Percentiles rank a stretch among this genome's conserved stretches.
These are phyloP conservation scores for Alauda arvensis DNA, from an alignment of 2,797 vertebrate genomes.

Conservation along the genomic window DNA sequence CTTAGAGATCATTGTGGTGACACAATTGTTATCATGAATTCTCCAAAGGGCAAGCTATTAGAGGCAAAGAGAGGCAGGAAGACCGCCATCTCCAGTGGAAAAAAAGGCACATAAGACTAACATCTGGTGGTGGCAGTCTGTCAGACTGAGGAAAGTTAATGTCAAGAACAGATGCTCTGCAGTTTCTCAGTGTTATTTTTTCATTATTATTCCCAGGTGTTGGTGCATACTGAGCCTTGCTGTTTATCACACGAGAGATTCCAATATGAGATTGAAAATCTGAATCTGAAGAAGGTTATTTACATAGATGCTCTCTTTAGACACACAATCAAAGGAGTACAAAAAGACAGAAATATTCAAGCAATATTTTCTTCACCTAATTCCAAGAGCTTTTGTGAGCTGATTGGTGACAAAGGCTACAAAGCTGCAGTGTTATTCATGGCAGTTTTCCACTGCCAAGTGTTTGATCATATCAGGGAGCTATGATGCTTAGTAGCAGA, in stretches of 20 bases:
- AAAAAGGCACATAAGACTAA: constrained; percentile 69
- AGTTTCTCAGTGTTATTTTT: constrained; percentile 77
- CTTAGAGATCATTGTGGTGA: constrained; percentile 12
- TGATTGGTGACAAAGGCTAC: constrained; percentile 36
- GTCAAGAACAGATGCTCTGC: constrained; percentile 73
- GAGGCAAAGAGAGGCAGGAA: constrained; percentile 52
- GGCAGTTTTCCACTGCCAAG: constrained; percentile 19
- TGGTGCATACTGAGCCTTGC: constrained; percentile 63
- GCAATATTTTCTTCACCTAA: constrained; percentile 57
- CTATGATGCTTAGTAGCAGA: not conserved
- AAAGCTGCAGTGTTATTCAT: constrained; percentile 1
- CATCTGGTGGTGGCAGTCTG: constrained; percentile 77
- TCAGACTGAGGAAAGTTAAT: constrained; percentile 75
- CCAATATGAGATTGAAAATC: constrained; percentile 17
- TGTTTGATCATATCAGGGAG: not conserved
- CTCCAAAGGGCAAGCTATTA: constrained; percentile 53
- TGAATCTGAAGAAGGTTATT: constrained; percentile 55
- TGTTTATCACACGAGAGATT: constrained; percentile 68
- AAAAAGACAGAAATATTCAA: constrained; percentile 23
- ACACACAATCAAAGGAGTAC: constrained; percentile 26
- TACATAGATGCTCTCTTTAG: constrained; percentile 59
- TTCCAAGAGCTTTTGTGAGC: constrained; percentile 58
- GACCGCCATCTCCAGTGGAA: constrained; percentile 46
- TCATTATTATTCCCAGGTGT: constrained; percentile 79
- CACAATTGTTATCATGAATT: constrained; percentile 39